Conservation (phyloP, 1,140 invertebrate genomes). For the Drosophila sulfurigaster region DNA sequence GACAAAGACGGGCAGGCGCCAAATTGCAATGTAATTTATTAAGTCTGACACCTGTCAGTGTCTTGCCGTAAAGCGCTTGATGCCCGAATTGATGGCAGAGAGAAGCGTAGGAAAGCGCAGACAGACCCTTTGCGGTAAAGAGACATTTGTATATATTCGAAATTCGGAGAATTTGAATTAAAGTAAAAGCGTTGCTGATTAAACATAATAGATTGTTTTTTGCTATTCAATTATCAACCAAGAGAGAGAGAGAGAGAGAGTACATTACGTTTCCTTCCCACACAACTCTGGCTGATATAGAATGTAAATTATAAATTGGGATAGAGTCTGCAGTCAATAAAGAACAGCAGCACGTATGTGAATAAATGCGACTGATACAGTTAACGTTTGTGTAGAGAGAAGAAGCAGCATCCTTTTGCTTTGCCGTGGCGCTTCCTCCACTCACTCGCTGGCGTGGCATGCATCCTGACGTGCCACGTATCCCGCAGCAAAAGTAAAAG, state of each 20-base stretch:
- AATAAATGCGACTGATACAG: conserved; percentile 30
- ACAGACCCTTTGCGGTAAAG: not conserved
- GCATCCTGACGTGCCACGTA: conserved; percentile 42
- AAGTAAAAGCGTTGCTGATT: not conserved
- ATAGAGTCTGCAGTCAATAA: conserved; percentile 3
- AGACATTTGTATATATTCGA: not conserved
- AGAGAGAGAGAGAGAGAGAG: not conserved
- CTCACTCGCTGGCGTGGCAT: conserved; percentile 11
- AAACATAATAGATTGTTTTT: conserved; percentile 2
- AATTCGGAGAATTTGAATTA: not conserved
- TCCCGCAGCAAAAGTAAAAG: conserved; percentile 66
- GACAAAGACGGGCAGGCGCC: conserved; percentile 40
- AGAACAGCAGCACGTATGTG: not conserved
- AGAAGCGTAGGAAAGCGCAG: not conserved
- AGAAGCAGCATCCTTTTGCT: conserved; percentile 4
- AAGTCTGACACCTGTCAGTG: conserved; percentile 69
- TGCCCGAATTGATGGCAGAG: conserved; percentile 53
- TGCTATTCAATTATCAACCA: not conserved
- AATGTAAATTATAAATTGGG: conserved; percentile 10
- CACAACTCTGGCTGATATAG: not conserved
- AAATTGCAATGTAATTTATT: conserved; percentile 63
- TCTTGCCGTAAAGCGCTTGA: conserved; percentile 45
- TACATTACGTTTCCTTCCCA: no score
- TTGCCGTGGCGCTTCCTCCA: conserved; percentile 10
- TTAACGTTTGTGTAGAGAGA: conserved; percentile 17